Base-by-base conservation (phyloP, 2,797 vertebrate genomes). In the Petrocephalus schoutedeni region DNA sequence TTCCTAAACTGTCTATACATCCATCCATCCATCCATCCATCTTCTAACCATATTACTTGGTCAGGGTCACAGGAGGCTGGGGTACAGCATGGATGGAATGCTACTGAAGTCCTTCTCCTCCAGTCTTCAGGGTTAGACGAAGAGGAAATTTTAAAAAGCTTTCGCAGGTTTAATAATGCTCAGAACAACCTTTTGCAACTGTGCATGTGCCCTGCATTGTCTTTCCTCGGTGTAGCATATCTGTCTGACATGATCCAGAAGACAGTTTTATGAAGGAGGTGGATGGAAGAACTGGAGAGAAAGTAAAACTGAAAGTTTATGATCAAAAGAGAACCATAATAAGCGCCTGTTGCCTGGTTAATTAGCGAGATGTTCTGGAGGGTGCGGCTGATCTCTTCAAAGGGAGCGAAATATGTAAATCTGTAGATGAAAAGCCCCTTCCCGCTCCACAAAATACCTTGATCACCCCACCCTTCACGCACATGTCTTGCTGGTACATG, bases 341-440 rank as follows among this genome's bases (percentile, higher is more conserved):
- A 93, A 93, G 92, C 91, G 90, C 93, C 92, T 91, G 93, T 94
- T 95, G 93, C 90, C 92, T 91, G 90, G 92, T 91, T 94, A 95
- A 96, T 96, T 95, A 95, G 94, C 61, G 87, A 94, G 92, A 94
- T 89, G 94, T 92, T 92, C 93, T 92, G 90, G 89, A 94, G 93
- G 94, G 92, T 90, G 90, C 90, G 90, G 92, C 92, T 93, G 92
- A 92, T 92, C 90, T 91, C 88, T 83, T 89, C 88, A 88, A 85
- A 88, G 89, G 49, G 87, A 90, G 89, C 88, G 86, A 83, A 91
- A 91, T 36, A 90, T 88, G 85, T 23, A 58, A 54, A 86, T 41
- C 58, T 86, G 36, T 61, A 64, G 57, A 86, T 61, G 57, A 86
- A 86, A 86, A 61, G 41, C 53, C 57, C 41, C 57, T 23, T 57